A percentile compares a stretch with the other conserved stretches of the same genome.
These are phyloP conservation scores for Diacarnus erythraeanus DNA, from an alignment of 37 sponge, comb jelly and placozoan genomes.

Conservation along the genomic window DNA sequence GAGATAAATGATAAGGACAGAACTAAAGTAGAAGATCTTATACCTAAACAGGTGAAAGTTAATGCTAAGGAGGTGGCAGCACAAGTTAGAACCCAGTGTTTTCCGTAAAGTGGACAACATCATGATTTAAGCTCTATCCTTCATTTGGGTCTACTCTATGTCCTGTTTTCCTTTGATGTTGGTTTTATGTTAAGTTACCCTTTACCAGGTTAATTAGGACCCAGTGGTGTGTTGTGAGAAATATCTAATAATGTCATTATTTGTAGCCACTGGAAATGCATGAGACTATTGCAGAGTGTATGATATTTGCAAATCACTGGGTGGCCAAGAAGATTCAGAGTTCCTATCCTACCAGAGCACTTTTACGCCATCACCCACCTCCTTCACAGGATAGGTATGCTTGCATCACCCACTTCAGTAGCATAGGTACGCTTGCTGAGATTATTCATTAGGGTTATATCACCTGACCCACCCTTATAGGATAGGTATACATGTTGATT, in stretches of 20 bases:
- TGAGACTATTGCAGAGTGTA: slow-evolving; percentile 77
- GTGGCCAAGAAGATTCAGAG: slow-evolving; percentile 68
- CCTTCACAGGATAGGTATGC: slow-evolving; percentile 9
- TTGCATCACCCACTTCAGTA: not conserved
- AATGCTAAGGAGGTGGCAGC: no score
- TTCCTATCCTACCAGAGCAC: slow-evolving; percentile 52
- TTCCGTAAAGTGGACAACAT: not conserved
- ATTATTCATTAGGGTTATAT: no score
- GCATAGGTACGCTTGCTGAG: not conserved
- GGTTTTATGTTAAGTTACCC: no score
- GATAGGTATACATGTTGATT: no score
- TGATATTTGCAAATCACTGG: slow-evolving; percentile 84
- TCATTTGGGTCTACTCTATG: not conserved
- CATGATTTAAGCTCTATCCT: not conserved
- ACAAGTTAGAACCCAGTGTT: not conserved
- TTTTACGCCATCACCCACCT: slow-evolving; percentile 50
- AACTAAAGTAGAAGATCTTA: slow-evolving; percentile 49
- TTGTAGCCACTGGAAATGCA: slow-evolving; percentile 68
- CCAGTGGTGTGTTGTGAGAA: no score
- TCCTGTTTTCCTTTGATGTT: not conserved
- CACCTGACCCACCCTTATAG: no score
- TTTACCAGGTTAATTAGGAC: no score
- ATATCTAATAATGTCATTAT: not conserved
- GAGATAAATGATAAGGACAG: slow-evolving; percentile 35
- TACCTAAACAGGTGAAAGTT: slow-evolving; percentile 63